Evolutionary conservation across 2,888 invertebrate genomes (phyloP).

Genomic region (Synanthedon tipuliformis): DNA sequence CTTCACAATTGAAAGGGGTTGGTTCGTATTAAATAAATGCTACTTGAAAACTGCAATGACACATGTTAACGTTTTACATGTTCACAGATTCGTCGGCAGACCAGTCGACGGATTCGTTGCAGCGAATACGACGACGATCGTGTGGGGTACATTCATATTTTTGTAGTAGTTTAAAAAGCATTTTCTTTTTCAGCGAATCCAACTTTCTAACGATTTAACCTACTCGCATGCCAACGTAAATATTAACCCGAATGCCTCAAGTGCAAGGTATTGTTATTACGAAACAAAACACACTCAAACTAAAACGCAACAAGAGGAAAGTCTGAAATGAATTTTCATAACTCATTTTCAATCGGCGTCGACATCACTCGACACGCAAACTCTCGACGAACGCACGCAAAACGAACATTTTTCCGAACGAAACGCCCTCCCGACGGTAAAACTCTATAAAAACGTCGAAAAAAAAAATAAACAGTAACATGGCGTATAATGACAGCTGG

Average conservation of each 20-base stretch:
- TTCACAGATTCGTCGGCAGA: conserved; percentile 15
- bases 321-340: conserved; percentile 48
- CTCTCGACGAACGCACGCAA: conserved; percentile 63
- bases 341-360: conserved; percentile 59
- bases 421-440: conserved; percentile 50
- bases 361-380: conserved; percentile 62
- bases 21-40: conserved; percentile 54
- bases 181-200: neutral
- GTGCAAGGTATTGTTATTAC: conserved; percentile 13
- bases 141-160: neutral
- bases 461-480: conserved; percentile 69
- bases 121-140: neutral
- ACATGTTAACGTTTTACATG: conserved; percentile 53
- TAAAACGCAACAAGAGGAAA: conserved; percentile 34
- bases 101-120: conserved; percentile 16
- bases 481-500: conserved; percentile 73
- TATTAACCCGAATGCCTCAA: neutral
- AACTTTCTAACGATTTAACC: too few relatives aligned
- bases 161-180: neutral
- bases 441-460: conserved; percentile 69
- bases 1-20: conserved; percentile 41
- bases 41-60: conserved; percentile 65
- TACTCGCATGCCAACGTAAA: neutral
- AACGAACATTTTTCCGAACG: conserved; percentile 69
- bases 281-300: conserved; percentile 33